Conservation (phyloP, 1,140 invertebrate genomes). For the Tetragonula clypearis region DNA sequence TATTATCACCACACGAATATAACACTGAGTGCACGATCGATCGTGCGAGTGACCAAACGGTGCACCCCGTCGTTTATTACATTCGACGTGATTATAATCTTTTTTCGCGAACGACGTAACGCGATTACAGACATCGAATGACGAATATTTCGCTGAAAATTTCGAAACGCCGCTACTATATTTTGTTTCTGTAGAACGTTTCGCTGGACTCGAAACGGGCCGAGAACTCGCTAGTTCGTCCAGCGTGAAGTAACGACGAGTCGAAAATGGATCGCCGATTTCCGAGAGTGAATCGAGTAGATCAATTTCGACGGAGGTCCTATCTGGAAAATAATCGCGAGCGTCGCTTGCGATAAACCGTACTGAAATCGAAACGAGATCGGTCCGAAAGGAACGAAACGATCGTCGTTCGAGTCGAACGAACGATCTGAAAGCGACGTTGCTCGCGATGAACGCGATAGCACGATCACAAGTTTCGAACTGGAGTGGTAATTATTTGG, state of each 20-base stretch:
- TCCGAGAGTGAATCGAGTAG: background rate
- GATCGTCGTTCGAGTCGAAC: background rate
- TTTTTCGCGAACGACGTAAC: background rate
- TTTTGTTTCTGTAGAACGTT: background rate
- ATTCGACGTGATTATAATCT: constrained; percentile 12
- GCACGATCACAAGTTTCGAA: background rate
- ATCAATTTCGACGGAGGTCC: background rate
- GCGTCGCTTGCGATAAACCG: background rate
- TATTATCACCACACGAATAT: background rate
- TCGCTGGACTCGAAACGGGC: background rate
- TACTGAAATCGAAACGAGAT: background rate
- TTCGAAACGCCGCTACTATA: background rate
- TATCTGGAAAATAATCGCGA: background rate
- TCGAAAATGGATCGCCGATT: background rate
- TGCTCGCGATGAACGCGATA: background rate
- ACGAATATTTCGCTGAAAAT: background rate
- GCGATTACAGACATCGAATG: background rate
- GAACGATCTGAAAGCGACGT: background rate
- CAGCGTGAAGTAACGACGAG: background rate
- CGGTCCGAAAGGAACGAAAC: background rate
- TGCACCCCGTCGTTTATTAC: constrained; percentile 18
- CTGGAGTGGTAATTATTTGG: background rate
- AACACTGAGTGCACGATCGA: background rate
- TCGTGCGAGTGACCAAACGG: background rate
- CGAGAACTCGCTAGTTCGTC: background rate